A percentile compares a stretch with the other conserved stretches of the same genome.
phyloP scores from a whole-genome alignment of 2,888 invertebrate genomes.

The Apamea sordens region DNA sequence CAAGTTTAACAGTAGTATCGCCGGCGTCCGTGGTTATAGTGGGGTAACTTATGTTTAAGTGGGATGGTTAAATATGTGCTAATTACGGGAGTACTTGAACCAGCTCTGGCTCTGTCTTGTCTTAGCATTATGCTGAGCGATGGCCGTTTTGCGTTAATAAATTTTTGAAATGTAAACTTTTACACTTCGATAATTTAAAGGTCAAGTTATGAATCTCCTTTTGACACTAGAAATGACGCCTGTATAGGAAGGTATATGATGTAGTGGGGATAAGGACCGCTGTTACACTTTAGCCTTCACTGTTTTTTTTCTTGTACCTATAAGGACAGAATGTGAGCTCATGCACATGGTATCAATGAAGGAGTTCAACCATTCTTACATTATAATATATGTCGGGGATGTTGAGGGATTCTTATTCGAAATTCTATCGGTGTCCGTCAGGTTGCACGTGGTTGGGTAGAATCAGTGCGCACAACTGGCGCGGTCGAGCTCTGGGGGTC shows the following conservation, averaged over 20 bases:
- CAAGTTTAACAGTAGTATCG: constrained; percentile 49
- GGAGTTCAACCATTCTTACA: background rate
- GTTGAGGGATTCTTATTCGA: too few relatives aligned
- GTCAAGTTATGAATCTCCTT: background rate
- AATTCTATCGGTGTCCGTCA: too few relatives aligned
- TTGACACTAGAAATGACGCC: background rate
- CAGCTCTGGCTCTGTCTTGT: too few relatives aligned
- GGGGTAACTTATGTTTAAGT: constrained; percentile 3
- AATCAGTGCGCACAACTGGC: too few relatives aligned
- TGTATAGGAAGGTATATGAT: background rate
- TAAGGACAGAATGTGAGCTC: background rate
- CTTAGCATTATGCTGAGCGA: background rate
- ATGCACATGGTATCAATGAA: background rate
- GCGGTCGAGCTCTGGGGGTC: too few relatives aligned
- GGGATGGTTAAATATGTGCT: constrained; percentile 18
- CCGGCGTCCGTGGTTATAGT: constrained; percentile 6
- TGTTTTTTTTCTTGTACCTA: background rate
- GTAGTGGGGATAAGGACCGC: background rate
- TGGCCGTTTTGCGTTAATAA: background rate
- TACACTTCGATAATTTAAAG: background rate
- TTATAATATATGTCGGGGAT: too few relatives aligned
- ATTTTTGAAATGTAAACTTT: too few relatives aligned
- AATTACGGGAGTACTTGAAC: constrained; percentile 14
- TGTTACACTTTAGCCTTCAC: background rate
- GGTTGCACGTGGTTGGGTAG: too few relatives aligned